Base-by-base conservation (phyloP, 1,140 invertebrate species). In the Galleria mellonella region DNA sequence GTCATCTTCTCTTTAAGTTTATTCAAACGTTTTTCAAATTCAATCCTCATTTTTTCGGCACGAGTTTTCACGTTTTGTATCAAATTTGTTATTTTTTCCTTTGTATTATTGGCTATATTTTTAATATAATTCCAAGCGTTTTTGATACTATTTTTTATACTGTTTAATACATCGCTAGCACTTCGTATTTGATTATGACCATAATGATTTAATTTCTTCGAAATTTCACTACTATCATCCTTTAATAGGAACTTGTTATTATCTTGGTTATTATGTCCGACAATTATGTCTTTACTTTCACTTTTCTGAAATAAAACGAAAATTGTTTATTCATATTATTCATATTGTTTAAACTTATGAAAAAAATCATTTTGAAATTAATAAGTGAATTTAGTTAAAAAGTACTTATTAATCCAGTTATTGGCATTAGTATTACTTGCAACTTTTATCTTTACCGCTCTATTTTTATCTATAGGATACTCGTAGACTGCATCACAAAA, bases 121-220 rank as follows among this genome's bases (percentile, higher is more conserved):
- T 69, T 67, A 6, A 72, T 37, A 27, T 47, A 39, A 23, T 62
- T 52, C 65, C 65, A 69, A 28, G 55, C 54, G 14, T 47, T 49
- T 4, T 11, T 45, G 8, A 50, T 45, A 47, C 47, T 62, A 12
- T 61, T 52, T 48, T 58, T 66, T 7, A 67, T 61, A 27, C 38
- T 62, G 31, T 45, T 44, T 63, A 55, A 64, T 9, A 62, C 32
- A 32, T 63, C 55, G n/a, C 29, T 33, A 13, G 59, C 29, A 27
- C 38, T 47, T 5, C 43, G 39, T 27, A 42, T 31, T 30, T 57
- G 9, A 23, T 39, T 12, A 5, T 28, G 1, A 23, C 49, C 14
- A n/a, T 37, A 11, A n/a, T 35, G 13, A 15, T 17, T n/a, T 9
- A 52, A 23, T 12, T 11, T 41, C 10, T 29, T n/a, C 8, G n/a